phyloP scores from a whole-genome alignment of 1,140 invertebrate genomes.

The Lasioglossum albipes region DNA sequence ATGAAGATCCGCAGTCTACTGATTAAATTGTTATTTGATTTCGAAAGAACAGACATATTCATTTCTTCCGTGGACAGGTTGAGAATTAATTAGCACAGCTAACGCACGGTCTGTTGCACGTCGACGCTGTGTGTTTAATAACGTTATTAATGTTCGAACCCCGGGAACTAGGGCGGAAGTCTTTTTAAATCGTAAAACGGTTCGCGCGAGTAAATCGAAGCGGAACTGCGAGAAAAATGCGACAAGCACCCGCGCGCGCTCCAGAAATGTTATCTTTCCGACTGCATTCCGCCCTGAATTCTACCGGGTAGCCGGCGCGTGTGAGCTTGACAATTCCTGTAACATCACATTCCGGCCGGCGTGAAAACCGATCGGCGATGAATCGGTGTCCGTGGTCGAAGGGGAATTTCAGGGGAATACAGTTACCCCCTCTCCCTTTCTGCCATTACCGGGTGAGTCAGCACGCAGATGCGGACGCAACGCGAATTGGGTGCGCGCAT shows the following conservation, averaged over 20 bases:
- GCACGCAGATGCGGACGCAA: too few species aligned
- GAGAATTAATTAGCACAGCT: too few species aligned
- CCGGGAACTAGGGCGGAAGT: neutral
- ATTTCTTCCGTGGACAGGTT: too few species aligned
- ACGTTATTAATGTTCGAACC: neutral
- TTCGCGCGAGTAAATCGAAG: slow-evolving; percentile 2
- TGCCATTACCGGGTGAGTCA: too few species aligned
- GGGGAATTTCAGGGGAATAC: too few species aligned
- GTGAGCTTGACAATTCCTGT: slow-evolving; percentile 28
- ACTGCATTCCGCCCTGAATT: slow-evolving; percentile 30
- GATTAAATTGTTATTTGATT: too few species aligned
- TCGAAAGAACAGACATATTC: too few species aligned
- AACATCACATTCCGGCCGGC: slow-evolving; percentile 13
- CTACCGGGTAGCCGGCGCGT: slow-evolving; percentile 16
- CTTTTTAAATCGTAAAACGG: neutral
- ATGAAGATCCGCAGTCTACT: too few species aligned
- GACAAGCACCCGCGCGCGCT: neutral
- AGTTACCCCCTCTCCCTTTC: too few species aligned
- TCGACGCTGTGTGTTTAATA: neutral
- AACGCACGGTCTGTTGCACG: too few species aligned
- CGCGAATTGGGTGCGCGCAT: too few species aligned
- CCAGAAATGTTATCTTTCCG: slow-evolving; percentile 21
- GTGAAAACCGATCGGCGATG: neutral
- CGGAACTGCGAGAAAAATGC: slow-evolving; percentile 27
- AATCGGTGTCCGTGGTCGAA: neutral